Conservation (phyloP, 1,140 invertebrate genomes). For the Drosophila pandora region DNA sequence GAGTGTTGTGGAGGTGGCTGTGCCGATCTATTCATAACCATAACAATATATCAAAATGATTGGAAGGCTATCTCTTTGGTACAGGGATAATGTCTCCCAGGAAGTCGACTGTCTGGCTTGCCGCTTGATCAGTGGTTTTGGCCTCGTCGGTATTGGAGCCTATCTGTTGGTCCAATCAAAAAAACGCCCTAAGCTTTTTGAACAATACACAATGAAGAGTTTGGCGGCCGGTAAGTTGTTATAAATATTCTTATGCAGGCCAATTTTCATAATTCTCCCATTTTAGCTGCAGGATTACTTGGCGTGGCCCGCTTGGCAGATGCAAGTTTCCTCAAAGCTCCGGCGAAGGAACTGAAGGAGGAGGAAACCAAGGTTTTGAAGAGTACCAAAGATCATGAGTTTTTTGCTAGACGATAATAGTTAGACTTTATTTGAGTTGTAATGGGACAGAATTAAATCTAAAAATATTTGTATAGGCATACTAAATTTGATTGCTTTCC, state of each 20-base stretch:
- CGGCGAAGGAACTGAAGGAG: constrained; percentile 13
- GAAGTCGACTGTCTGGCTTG: constrained; percentile 57
- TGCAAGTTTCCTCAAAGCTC: constrained; percentile 60
- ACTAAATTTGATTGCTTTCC: neutral
- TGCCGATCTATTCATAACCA: neutral
- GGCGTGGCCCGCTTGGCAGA: constrained; percentile 64
- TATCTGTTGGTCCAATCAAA: constrained; percentile 59
- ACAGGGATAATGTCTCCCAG: constrained; percentile 49
- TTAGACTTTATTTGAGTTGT: constrained; percentile 12
- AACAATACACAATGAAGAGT: constrained; percentile 64
- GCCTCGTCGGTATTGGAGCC: constrained; percentile 62
- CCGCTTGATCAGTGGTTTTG: constrained; percentile 62
- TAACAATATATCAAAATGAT: constrained; percentile 45
- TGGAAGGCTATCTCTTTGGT: constrained; percentile 59
- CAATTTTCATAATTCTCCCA: neutral
- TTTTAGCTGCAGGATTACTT: constrained; percentile 49
- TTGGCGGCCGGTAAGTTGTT: constrained; percentile 50
- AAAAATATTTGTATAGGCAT: constrained; percentile 13
- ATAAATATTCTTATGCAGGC: no score
- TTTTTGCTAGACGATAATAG: constrained; percentile 56
- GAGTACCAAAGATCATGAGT: constrained; percentile 40
- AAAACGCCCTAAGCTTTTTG: constrained; percentile 40
- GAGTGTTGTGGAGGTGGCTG: constrained; percentile 1
- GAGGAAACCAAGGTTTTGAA: constrained; percentile 16
- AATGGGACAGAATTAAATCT: constrained; percentile 9